A percentile compares a stretch with the other conserved stretches of the same genome.
Evolutionary conservation across 53 echinoderm and acorn worm species (phyloP).

Genomic region (Mesocentrotus franciscanus): DNA sequence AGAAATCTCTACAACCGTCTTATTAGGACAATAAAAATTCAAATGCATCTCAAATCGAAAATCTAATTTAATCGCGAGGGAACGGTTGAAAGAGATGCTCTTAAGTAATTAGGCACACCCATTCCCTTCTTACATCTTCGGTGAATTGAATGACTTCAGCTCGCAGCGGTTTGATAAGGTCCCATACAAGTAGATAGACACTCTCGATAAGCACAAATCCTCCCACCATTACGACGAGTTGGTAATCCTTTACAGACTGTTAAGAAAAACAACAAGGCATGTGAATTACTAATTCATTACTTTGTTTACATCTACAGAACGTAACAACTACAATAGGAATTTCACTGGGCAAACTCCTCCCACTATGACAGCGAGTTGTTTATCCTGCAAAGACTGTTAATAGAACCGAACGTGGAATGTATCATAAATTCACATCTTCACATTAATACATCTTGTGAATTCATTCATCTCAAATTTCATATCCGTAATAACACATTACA

Average conservation of each 20-base stretch:
- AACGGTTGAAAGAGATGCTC: not conserved
- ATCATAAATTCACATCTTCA: not conserved
- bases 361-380: constrained; percentile 73
- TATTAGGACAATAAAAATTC: too few species aligned
- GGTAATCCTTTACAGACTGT: constrained; percentile 80
- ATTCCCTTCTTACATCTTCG: constrained; percentile 55
- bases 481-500: not conserved
- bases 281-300: not conserved
- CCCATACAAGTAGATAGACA: constrained; percentile 72
- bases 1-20: too few species aligned
- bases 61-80: not conserved
- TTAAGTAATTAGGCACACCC: not conserved
- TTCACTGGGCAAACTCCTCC: not conserved
- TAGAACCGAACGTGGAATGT: not conserved
- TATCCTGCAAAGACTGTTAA: constrained; percentile 74
- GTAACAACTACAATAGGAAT: too few species aligned
- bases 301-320: too few species aligned
- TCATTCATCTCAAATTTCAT: not conserved
- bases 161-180: constrained; percentile 61
- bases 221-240: constrained; percentile 73
- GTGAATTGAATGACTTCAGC: constrained; percentile 35
- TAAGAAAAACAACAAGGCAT: not conserved
- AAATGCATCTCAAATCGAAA: too few species aligned
- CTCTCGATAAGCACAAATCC: constrained; percentile 71
- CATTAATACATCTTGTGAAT: not conserved